A percentile compares a stretch with the other conserved stretches of the same genome.
These are phyloP conservation scores for Tethea ocularis DNA, from an alignment of 2,888 invertebrate species.

Conservation along the genomic window DNA sequence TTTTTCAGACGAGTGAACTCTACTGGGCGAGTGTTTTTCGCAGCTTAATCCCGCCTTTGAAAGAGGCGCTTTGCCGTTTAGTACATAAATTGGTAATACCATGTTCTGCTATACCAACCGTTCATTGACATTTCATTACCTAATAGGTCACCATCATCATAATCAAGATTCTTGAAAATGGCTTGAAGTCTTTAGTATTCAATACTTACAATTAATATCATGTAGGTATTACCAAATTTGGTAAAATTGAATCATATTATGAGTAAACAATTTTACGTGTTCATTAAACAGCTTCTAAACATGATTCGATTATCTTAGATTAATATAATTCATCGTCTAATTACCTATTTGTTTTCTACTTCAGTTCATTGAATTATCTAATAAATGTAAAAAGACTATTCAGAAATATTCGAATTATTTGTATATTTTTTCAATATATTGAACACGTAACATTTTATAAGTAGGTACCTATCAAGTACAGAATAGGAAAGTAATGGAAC, in stretches of 20 bases:
- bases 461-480: too few species aligned
- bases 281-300: background rate
- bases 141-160: background rate
- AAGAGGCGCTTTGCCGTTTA: background rate
- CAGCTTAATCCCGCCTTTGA: background rate
- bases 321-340: background rate
- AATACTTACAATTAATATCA: background rate
- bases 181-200: background rate
- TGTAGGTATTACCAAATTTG: background rate
- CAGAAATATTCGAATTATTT: too few species aligned
- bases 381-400: too few species aligned
- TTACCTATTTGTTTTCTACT: background rate
- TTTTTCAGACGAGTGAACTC: slow-evolving; percentile 1
- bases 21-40: background rate
- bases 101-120: background rate
- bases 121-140: background rate
- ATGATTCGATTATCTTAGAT: background rate
- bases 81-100: background rate
- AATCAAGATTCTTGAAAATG: background rate
- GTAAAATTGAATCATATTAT: background rate
- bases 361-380: background rate
- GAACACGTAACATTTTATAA: too few species aligned
- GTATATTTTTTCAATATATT: too few species aligned
- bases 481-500: too few species aligned
- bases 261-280: background rate